Evolutionary conservation across 2,113 vertebrate species (phyloP).

Genomic region (Heptranchias perlo): DNA sequence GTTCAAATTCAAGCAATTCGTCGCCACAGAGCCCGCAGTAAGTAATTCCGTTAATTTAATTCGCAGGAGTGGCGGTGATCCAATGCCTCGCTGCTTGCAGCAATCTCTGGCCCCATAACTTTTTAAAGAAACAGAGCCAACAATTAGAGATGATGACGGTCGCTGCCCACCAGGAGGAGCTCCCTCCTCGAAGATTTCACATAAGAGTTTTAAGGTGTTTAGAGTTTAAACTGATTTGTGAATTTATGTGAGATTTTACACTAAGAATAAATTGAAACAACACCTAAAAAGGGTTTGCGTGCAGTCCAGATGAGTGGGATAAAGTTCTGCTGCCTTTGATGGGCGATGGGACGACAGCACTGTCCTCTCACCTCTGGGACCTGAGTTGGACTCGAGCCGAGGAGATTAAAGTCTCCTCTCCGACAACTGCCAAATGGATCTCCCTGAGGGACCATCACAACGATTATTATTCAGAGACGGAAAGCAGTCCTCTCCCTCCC

Average conservation of each 20-base stretch:
- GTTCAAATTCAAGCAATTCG: too few relatives aligned
- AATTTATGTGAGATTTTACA: not conserved
- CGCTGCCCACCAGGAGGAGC: not conserved
- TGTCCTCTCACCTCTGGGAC: not conserved
- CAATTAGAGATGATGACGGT: not conserved
- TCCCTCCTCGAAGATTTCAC: not conserved
- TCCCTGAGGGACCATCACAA: not conserved
- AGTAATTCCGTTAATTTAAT: too few relatives aligned
- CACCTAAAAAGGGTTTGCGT: not conserved
- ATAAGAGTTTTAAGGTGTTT: not conserved
- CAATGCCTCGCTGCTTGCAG: too few relatives aligned
- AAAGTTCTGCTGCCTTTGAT: not conserved
- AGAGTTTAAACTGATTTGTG: not conserved
- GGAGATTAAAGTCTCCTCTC: not conserved
- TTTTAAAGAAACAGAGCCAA: not conserved
- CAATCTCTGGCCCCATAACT: too few relatives aligned
- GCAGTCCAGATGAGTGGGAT: not conserved
- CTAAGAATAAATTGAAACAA: not conserved
- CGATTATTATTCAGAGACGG: not conserved
- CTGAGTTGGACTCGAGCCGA: not conserved
- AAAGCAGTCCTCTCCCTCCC: not conserved
- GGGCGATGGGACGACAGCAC: not conserved
- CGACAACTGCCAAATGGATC: not conserved
- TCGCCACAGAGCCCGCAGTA: too few relatives aligned
- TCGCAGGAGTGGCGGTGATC: too few relatives aligned